Evolutionary conservation across 2,797 vertebrate genomes (phyloP).

Genomic region (Lithobates sylvaticus): DNA sequence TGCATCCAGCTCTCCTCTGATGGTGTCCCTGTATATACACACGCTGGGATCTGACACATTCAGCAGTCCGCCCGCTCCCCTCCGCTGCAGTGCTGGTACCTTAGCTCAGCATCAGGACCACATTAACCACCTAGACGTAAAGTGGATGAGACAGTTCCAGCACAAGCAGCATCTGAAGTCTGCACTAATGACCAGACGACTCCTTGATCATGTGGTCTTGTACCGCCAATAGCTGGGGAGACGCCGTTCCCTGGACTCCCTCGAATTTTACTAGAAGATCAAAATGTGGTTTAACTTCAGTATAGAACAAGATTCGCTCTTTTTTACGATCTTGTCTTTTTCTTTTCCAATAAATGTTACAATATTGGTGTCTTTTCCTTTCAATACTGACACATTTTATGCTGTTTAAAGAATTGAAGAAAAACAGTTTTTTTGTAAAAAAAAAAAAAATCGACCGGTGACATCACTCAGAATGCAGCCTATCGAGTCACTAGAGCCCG

Average conservation of each 20-base stretch:
- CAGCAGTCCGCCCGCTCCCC: conserved; percentile 1
- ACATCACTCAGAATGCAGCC: too few species aligned
- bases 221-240: background rate
- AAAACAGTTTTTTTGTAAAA: too few species aligned
- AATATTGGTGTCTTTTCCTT: too few species aligned
- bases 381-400: too few species aligned
- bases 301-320: background rate
- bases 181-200: conserved; percentile 13
- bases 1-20: too few species aligned
- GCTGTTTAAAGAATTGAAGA: too few species aligned
- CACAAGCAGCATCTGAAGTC: conserved; percentile 9
- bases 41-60: background rate
- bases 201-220: conserved; percentile 9
- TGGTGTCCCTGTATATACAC: background rate
- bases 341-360: too few species aligned
- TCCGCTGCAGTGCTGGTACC: conserved; percentile 9
- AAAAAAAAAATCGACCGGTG: too few species aligned
- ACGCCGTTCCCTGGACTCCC: background rate
- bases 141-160: conserved; percentile 44
- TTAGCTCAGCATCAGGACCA: background rate
- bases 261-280: background rate
- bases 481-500: too few species aligned
- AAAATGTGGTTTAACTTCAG: conserved; percentile 9
- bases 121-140: conserved; percentile 11
- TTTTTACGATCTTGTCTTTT: too few species aligned